Evolutionary conservation across 2,797 vertebrate species (phyloP), one percentile per base, ranked within the genome.

Genomic region (Galagoides demidoff): DNA sequence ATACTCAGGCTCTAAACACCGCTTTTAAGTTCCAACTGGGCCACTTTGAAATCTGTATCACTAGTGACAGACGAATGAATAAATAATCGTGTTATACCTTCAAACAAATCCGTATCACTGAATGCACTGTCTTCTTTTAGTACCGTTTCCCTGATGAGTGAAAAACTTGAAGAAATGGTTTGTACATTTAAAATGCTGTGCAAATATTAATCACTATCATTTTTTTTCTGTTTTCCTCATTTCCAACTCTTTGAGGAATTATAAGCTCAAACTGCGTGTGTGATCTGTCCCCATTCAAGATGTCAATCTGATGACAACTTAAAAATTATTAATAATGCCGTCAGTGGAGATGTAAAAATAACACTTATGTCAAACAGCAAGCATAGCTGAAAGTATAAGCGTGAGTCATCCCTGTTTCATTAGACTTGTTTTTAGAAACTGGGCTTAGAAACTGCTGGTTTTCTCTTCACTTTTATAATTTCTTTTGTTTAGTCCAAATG

Each of bases 151-250:
- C 83, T 45, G 20, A 31, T 87, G 64, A 81, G 7, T 52, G 14
- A 76, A 82, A 85, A 17, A 29, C 52, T 66, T 34, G 37, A 76
- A 87, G 95, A 96, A 83, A 79, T 61, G 12, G 4, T n/a, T 92
- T 82, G 68, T 92, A 78, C 87, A 92, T 45, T 39, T 83, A 27
- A 85, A 78, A 25, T 82, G 13, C 43, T 37, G 23, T 45, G n/a
- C 83, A 78, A 83, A 93, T n/a, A 71, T 57, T 31, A 84, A 86
- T 71, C 17, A 74, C 17, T 70, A 29, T 55, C 37, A 45, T 31
- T 82, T 76, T 90, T 90, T 11, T 5, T 4, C 31, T 14, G 29
- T 77, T 31, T 83, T 45, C 49, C n/a, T 55, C 61, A 89, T 89
- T 93, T 89, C 64, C 83, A 45, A 55, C 3, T 55, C 27, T 71